These are phyloP conservation scores for Columbina picui DNA, from an alignment of 2,113 vertebrate genomes.

Conservation along the genomic window DNA sequence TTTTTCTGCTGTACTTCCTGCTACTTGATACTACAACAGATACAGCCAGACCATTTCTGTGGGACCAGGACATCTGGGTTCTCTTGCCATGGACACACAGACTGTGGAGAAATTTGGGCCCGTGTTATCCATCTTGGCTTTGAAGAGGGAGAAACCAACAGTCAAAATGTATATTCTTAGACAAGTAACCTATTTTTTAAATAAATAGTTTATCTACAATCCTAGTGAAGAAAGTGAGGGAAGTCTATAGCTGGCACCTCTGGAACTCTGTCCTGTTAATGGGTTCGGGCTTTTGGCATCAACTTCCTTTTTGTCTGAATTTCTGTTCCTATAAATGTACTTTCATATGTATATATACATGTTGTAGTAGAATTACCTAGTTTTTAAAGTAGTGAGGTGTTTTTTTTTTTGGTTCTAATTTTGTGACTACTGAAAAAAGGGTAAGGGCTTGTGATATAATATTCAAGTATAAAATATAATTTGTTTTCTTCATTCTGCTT, in stretches of 20 bases:
- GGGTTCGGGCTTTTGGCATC: background rate
- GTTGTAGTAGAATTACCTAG: background rate
- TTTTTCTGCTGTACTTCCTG: background rate
- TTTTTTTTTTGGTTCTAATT: background rate
- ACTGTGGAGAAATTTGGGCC: background rate
- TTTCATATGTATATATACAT: fast-evolving
- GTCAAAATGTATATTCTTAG: background rate
- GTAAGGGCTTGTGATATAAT: background rate
- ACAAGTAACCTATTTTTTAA: background rate
- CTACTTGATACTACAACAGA: background rate
- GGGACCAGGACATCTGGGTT: background rate
- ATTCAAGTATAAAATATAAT: background rate
- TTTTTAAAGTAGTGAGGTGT: background rate
- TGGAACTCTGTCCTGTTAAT: background rate
- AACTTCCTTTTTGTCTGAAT: background rate
- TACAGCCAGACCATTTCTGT: background rate
- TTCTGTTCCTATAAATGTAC: background rate
- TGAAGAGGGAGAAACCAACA: background rate
- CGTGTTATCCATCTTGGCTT: background rate
- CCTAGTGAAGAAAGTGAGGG: background rate
- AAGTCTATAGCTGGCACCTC: background rate
- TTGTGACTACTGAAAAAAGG: background rate
- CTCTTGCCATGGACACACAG: background rate
- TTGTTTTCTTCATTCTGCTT: background rate
- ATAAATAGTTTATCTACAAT: fast-evolving